Percentiles rank a stretch among this genome's conserved stretches.
Conservation (phyloP, 1,140 invertebrate species). For the Prorops nasuta region DNA sequence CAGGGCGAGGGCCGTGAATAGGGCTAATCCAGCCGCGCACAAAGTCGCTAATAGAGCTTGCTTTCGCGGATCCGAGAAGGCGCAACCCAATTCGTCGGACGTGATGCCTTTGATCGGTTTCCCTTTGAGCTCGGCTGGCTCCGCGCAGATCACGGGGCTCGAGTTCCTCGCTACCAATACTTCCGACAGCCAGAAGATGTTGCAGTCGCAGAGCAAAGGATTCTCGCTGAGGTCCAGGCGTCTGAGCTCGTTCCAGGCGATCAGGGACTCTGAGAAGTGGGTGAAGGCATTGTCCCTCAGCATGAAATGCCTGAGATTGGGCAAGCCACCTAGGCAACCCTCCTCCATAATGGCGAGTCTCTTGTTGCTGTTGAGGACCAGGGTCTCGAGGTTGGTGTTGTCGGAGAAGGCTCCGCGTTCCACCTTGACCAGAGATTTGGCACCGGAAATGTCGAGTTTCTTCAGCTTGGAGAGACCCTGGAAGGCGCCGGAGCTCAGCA, state of each 20-base stretch:
- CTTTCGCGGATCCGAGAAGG: slow-evolving; percentile 69
- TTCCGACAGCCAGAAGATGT: slow-evolving; percentile 75
- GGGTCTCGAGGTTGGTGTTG: slow-evolving; percentile 77
- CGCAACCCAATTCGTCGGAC: slow-evolving; percentile 77
- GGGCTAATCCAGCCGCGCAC: slow-evolving; percentile 66
- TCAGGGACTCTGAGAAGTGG: slow-evolving; percentile 71
- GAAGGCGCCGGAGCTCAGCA: slow-evolving; percentile 70
- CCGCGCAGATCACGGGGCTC: slow-evolving; percentile 71
- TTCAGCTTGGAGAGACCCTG: slow-evolving; percentile 73
- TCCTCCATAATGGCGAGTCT: slow-evolving; percentile 69
- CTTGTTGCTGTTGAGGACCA: slow-evolving; percentile 76
- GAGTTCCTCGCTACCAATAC: slow-evolving; percentile 72
- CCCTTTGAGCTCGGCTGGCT: slow-evolving; percentile 69
- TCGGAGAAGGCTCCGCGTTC: slow-evolving; percentile 74
- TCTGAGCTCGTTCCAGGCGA: slow-evolving; percentile 76
- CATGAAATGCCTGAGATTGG: slow-evolving; percentile 72
- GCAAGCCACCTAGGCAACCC: slow-evolving; percentile 72
- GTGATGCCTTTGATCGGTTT: slow-evolving; percentile 67
- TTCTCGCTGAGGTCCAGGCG: slow-evolving; percentile 79
- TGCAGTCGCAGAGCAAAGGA: slow-evolving; percentile 78
- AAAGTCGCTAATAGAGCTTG: slow-evolving; percentile 76
- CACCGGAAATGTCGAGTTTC: slow-evolving; percentile 74
- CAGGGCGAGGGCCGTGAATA: slow-evolving; percentile 67
- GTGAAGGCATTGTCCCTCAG: slow-evolving; percentile 77
- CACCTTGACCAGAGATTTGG: slow-evolving; percentile 67